Evolutionary conservation across 2,797 vertebrate species (phyloP), one percentile per base, ranked within the genome.

Genomic region (Siniperca scherzeri): DNA sequence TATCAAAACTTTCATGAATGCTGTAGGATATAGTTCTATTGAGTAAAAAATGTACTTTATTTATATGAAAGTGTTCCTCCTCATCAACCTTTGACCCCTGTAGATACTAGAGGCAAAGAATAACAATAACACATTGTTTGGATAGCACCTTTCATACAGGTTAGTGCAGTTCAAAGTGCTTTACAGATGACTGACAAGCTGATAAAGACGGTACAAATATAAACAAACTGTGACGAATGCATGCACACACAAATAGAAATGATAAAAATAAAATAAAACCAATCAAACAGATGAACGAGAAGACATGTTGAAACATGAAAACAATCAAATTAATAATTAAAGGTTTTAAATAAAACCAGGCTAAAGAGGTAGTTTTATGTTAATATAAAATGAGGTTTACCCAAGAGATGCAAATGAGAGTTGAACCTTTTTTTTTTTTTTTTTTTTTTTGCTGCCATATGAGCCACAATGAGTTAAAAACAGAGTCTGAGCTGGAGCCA

Each of bases 401-500:
- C 13, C 27, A 44, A 36, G 30, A 59, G 22, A 38, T 33, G 10
- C 56, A 10, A 42, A 21, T 25, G 9, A 53, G 22, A 62, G 48
- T 13, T 12, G 1, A 38, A 40, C 33, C 0, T 6, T 52, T 6
- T 52, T 12, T 19, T 1, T 13, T 62, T 10, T 13, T 25, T 0
- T 44, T 42, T n/a, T n/a, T 74, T 17, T 33, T 72, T 36, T 17
- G 19, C 27, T 33, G 13, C 13, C 52, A 10, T 22, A 11, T 50
- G 7, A 81, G 25, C 5, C 36, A 27, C 38, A 61, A 8, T 0
- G 48, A 61, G 78, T 87, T 74, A 50, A 81, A 79, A 72, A 33
- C 10, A 36, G 10, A 60, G 61, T 65, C 33, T 36, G 17, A 73
- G 70, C 62, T 38, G 33, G 10, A 72, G 71, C 59, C 67, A 57